These are phyloP conservation scores for Pygoscelis adeliae DNA, from an alignment of 2,113 vertebrate species.

Conservation along the genomic window DNA sequence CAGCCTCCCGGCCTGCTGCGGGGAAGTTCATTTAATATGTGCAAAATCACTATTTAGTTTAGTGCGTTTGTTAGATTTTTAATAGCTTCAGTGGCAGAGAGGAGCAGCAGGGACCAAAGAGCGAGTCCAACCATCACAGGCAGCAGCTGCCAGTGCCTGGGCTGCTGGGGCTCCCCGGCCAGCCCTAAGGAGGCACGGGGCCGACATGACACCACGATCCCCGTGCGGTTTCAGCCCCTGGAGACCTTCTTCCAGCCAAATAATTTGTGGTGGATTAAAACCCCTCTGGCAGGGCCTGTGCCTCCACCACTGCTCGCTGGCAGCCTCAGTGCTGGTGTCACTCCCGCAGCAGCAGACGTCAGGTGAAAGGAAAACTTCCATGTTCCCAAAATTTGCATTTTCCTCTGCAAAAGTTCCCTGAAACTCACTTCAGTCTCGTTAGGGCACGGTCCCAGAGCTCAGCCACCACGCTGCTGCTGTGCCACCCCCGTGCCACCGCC, in stretches of 20 bases:
- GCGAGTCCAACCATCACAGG: rapidly evolving
- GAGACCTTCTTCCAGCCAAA: neutral
- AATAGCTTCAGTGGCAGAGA: neutral
- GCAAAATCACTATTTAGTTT: neutral
- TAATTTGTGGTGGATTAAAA: neutral
- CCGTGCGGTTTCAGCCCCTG: neutral
- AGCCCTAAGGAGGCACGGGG: rapidly evolving
- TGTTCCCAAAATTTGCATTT: neutral
- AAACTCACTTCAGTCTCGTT: neutral
- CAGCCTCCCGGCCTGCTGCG: neutral
- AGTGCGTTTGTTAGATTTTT: neutral
- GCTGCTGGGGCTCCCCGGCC: neutral
- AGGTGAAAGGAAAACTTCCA: rapidly evolving
- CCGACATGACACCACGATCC: neutral
- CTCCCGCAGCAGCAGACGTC: rapidly evolving
- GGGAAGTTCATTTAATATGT: neutral
- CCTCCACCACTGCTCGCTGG: rapidly evolving
- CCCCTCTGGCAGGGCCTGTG: neutral
- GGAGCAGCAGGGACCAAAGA: neutral
- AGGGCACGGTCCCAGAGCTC: rapidly evolving
- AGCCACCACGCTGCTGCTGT: neutral
- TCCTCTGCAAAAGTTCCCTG: neutral
- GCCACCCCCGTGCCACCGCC: neutral
- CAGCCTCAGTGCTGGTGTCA: rapidly evolving
- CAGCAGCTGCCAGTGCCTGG: neutral